Conservation (phyloP, 2,113 vertebrate genomes). For the Taxidea taxus region DNA sequence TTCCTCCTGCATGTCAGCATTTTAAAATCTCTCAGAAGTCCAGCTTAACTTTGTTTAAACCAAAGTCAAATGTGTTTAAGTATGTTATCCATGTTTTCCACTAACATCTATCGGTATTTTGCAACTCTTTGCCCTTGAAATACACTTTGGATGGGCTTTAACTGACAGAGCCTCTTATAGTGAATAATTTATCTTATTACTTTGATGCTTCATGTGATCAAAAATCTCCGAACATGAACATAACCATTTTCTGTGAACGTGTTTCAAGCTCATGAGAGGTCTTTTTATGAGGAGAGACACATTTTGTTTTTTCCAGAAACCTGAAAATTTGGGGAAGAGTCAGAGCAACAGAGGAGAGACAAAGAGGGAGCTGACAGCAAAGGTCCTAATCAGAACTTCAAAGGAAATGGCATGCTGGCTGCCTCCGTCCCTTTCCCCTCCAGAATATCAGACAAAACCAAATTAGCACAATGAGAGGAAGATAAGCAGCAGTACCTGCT, state of each 20-base stretch:
- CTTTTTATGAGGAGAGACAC: neutral
- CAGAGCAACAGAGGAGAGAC: neutral
- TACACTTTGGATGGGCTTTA: neutral
- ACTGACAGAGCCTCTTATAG: neutral
- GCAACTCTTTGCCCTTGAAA: neutral
- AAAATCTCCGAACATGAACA: neutral
- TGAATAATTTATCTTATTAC: neutral
- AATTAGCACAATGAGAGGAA: neutral
- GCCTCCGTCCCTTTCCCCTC: neutral
- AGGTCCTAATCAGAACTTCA: neutral
- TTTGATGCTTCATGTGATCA: neutral
- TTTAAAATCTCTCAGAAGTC: neutral
- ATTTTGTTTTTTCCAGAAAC: neutral
- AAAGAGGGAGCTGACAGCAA: neutral
- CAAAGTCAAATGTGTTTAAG: neutral
- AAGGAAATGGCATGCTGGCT: neutral
- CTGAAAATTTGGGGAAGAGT: neutral
- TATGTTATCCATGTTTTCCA: neutral
- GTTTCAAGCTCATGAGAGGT: neutral
- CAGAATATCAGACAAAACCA: neutral
- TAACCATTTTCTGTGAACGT: neutral
- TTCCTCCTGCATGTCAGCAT: neutral
- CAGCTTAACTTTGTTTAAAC: neutral
- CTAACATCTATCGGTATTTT: neutral
- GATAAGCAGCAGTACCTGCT: neutral